Evolutionary conservation across 2,113 vertebrate genomes (phyloP).

Genomic region (Hemiscyllium ocellatum): DNA sequence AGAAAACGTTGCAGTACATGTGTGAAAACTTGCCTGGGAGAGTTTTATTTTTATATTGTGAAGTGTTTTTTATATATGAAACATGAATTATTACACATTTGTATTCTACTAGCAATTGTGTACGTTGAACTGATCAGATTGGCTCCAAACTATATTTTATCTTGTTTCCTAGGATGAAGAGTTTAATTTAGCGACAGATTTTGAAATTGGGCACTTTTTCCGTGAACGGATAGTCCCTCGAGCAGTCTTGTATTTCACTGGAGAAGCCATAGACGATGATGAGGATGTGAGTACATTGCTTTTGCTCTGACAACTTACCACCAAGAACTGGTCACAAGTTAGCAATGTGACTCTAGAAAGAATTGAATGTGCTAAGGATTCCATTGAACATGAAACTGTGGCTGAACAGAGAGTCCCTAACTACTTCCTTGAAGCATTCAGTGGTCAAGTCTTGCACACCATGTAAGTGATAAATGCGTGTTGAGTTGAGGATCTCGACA

Average conservation of each 20-base stretch:
- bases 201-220: constrained; percentile 96
- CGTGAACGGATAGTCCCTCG: constrained; percentile 90
- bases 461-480: background rate
- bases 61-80: background rate
- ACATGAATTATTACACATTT: background rate
- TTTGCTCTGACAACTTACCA: too few species aligned
- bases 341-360: background rate
- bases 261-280: constrained; percentile 90
- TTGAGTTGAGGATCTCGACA: background rate
- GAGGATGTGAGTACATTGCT: constrained; percentile 72
- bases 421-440: background rate
- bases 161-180: constrained; percentile 78
- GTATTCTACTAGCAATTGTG: background rate
- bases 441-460: background rate
- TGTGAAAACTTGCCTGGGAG: background rate
- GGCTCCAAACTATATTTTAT: background rate
- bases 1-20: background rate
- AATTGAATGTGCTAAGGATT: background rate
- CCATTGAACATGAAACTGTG: background rate
- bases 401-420: background rate
- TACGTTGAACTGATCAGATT: background rate
- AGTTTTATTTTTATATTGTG: background rate
- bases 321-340: too few species aligned
- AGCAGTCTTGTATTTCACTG: constrained; percentile 95
- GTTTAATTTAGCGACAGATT: constrained; percentile 83